phyloP scores from a whole-genome alignment of 2,888 invertebrate species.

The Conomelus anceps region DNA sequence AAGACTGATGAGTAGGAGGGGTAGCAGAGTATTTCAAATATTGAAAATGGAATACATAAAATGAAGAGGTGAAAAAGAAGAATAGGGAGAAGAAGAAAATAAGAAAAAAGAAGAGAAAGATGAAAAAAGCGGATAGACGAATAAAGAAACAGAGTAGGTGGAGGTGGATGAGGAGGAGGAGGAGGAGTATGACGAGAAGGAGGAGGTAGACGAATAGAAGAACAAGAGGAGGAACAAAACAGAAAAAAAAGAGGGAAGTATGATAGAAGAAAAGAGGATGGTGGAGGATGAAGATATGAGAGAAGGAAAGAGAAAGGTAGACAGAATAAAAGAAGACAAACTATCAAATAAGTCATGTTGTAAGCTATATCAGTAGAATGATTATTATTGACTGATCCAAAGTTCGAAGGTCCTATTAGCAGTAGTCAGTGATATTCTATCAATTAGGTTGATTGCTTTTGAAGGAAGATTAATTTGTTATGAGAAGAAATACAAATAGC shows the following conservation, averaged over 20 bases:
- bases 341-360: background rate
- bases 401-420: background rate
- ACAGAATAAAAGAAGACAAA: slow-evolving; percentile 34
- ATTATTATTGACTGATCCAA: background rate
- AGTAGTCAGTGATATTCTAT: background rate
- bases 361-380: background rate
- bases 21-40: no score
- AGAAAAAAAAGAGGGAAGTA: slow-evolving; percentile 38
- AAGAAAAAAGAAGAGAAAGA: slow-evolving; percentile 10
- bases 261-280: slow-evolving; percentile 35
- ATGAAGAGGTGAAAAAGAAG: background rate
- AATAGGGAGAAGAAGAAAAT: slow-evolving; percentile 34
- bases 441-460: background rate
- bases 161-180: background rate
- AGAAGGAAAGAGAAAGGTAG: slow-evolving; percentile 38
- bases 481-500: background rate
- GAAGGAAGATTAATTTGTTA: background rate
- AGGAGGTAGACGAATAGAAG: background rate
- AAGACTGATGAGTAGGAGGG: background rate
- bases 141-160: background rate
- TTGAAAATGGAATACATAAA: no score
- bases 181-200: background rate
- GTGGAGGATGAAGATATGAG: slow-evolving; percentile 32
- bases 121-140: background rate
- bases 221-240: slow-evolving; percentile 30